Base-by-base conservation (phyloP, 2,113 vertebrate genomes). In the Dipodomys ordii region DNA sequence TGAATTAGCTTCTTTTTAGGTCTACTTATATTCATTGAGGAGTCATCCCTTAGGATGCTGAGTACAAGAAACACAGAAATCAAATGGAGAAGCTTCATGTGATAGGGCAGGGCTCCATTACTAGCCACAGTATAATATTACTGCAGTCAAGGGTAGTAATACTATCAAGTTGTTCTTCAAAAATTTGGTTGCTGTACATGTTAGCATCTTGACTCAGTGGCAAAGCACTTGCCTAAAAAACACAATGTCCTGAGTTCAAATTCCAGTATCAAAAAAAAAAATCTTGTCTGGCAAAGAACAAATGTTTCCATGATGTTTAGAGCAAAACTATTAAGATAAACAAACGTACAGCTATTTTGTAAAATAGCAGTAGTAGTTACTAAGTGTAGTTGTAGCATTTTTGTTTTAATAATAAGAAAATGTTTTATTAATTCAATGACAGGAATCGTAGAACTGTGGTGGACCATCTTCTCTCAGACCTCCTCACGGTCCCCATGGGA, bases 141-240 rank as follows among this genome's bases (percentile, higher is more conserved):
- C n/a, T 53, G 35, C 12, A 65, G 30, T 68, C 69, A 64, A 53
- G 27, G 46, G 65, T 20, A 77, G 44, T 39, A 39, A 39, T 39
- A 39, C 39, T 81, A 87, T 93, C 57, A 77, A 64, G 46, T 78
- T 77, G 25, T 49, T 81, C 62, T 72, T 92, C 30, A 83, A 89
- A 44, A 16, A 68, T 83, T 32, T 92, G 23, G 71, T 87, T 77
- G 62, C 35, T 80, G 12, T 32, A 67, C 25, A 2, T 27, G 93
- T 82, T 68, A 86, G 23, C 8, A 60, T 80, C 67, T 57, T 49
- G 27, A 39, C 49, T 11, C 49, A 49, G 49, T 49, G 12, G 49
- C 49, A 49, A 49, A 49, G 49, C 49, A 18, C 53, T 57, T 18
- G 53, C 53, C 53, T 18, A 57, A 16, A 13, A 57, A 3, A 18